phyloP scores from a whole-genome alignment of 2,888 invertebrate species.

The Euplagia quadripunctaria region DNA sequence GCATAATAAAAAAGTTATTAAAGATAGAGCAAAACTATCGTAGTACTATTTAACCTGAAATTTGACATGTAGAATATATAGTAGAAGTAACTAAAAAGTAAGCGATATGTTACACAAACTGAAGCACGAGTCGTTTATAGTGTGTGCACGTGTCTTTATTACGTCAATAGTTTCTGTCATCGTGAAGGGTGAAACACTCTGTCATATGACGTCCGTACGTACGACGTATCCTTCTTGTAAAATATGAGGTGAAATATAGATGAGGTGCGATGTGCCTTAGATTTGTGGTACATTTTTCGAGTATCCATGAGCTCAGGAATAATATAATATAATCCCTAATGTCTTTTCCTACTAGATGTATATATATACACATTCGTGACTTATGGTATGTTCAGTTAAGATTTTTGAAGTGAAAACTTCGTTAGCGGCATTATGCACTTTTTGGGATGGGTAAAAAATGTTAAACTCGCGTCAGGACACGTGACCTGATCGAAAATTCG shows the following conservation, averaged over 20 bases:
- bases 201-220: no score
- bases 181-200: slow-evolving; percentile 17
- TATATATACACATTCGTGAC: no score
- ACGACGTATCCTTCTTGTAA: slow-evolving; percentile 33
- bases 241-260: slow-evolving; percentile 33
- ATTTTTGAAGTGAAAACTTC: no score
- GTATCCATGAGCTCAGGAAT: slow-evolving; percentile 15
- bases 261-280: slow-evolving; percentile 34
- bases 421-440: no score
- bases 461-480: no score
- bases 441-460: no score
- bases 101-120: neutral
- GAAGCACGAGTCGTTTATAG: neutral
- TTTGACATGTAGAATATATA: neutral
- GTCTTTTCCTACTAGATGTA: neutral
- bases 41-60: no score
- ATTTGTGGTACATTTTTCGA: slow-evolving; percentile 30
- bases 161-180: slow-evolving; percentile 31
- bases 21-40: no score
- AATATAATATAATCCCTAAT: slow-evolving; percentile 6
- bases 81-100: neutral
- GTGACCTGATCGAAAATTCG: no score
- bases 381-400: no score
- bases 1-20: no score
- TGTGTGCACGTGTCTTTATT: neutral